Percentiles rank a stretch among this genome's conserved stretches.
phyloP scores from a whole-genome alignment of 1,140 invertebrate genomes.

The Diorhabda carinulata region DNA sequence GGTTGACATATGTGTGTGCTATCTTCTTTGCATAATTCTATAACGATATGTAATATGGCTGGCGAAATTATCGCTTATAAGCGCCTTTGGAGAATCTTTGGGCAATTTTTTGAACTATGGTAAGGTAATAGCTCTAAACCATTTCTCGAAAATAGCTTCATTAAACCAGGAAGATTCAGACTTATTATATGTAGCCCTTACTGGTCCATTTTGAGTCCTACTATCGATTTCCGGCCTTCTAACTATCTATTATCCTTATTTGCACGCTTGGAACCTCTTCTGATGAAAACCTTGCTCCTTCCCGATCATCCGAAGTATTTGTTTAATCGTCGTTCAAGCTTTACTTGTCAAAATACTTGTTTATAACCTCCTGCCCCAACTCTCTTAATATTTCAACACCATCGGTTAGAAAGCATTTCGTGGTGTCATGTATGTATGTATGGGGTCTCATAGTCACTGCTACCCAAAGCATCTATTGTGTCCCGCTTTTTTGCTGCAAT shows the following conservation, averaged over 20 bases:
- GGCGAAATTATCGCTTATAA: neutral
- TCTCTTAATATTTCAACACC: too few relatives aligned
- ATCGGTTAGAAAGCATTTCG: neutral
- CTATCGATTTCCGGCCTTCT: slow-evolving; percentile 31
- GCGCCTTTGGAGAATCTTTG: neutral
- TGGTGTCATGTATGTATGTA: neutral
- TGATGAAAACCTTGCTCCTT: slow-evolving; percentile 26
- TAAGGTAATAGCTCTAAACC: slow-evolving; percentile 8
- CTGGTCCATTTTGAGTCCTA: slow-evolving; percentile 39
- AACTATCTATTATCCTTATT: slow-evolving; percentile 19
- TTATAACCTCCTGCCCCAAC: neutral
- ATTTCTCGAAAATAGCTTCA: slow-evolving; percentile 32
- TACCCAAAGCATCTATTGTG: too few relatives aligned
- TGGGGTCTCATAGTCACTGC: too few relatives aligned
- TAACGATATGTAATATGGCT: neutral
- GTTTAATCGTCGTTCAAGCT: slow-evolving; percentile 45
- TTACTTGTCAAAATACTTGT: neutral
- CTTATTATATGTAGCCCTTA: slow-evolving; percentile 33
- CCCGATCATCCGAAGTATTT: slow-evolving; percentile 48
- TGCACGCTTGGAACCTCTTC: slow-evolving; percentile 23
- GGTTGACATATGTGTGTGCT: too few relatives aligned
- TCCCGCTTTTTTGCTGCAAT: too few relatives aligned
- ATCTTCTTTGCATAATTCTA: too few relatives aligned
- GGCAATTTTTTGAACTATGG: slow-evolving; percentile 5
- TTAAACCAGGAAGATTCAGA: slow-evolving; percentile 43